A percentile compares a stretch with the other conserved stretches of the same genome.
Evolutionary conservation across 2,888 invertebrate species (phyloP).

Genomic region (Xylophagus ater): DNA sequence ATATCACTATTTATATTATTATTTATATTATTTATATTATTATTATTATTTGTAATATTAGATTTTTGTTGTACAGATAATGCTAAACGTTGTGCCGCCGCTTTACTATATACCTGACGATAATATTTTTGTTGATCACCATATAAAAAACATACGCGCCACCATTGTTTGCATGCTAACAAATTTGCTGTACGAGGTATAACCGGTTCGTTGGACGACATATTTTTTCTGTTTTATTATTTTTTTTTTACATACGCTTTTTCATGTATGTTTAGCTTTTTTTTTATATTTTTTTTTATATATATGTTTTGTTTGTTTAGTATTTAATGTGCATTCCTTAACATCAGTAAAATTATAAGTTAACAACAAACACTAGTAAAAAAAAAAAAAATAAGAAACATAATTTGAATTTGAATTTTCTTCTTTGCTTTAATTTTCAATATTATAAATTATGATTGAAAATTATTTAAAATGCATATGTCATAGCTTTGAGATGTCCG

Average conservation of each 20-base stretch:
- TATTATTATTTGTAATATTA: slow-evolving; percentile 16
- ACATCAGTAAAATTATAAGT: background rate
- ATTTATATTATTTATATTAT: slow-evolving; percentile 16
- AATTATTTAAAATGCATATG: too few relatives aligned
- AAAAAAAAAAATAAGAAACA: background rate
- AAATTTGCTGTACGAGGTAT: slow-evolving; percentile 54
- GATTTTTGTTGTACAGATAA: slow-evolving; percentile 21
- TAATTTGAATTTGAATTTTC: too few relatives aligned
- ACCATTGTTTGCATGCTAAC: slow-evolving; percentile 78
- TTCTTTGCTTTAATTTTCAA: too few relatives aligned
- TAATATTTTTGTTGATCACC: slow-evolving; percentile 80
- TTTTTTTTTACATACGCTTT: background rate
- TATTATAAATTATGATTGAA: too few relatives aligned
- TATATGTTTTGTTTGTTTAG: slow-evolving; percentile 5
- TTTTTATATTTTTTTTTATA: background rate
- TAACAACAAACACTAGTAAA: background rate
- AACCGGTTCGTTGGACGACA: slow-evolving; percentile 33
- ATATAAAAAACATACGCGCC: slow-evolving; percentile 82
- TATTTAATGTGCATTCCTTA: background rate
- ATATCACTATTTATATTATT: slow-evolving; percentile 16
- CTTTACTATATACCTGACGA: slow-evolving; percentile 62
- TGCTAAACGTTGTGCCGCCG: slow-evolving; percentile 43
- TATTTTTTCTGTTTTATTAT: slow-evolving; percentile 27
- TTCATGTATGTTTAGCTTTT: slow-evolving; percentile 1
- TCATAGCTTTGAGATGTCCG: too few relatives aligned